Base-by-base conservation (phyloP, 2,113 vertebrate genomes). In the Oreochromis aureus region DNA sequence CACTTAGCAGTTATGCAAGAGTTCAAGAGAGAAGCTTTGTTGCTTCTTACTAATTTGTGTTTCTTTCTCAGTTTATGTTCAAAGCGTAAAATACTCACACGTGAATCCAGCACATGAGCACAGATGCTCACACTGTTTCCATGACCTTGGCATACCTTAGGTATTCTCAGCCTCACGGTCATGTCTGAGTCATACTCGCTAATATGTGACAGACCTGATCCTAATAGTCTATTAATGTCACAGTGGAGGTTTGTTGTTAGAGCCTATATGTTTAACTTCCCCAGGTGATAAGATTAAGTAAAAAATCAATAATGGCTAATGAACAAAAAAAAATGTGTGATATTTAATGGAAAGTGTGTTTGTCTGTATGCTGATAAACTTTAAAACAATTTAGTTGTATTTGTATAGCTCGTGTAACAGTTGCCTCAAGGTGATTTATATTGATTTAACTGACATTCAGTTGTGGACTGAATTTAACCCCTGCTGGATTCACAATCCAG, bases 1-100 rank as follows among this genome's bases (percentile, higher is more conserved):
- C 88, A 82, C 85, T 84, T 54, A 13, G 24, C 19, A 51, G 73
- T 92, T 91, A 87, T 54, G 59, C 34, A 87, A 88, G 83, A 73
- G 71, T 76, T 63, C 30, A 80, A 66, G 41, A 87, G 39, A 88
- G 80, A 93, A 32, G 9, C 27, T 76, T 46, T 46, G 22, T 78
- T 66, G 18, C 53, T 81, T 82, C 3, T 80, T 51, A 71, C 56
- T 85, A n/a, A 90, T 91, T 94, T 32, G 71, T 84, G 41, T 61
- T 90, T 91, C 34, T 51, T 27, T 36, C 15, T 53, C 46, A 53
- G 24, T 56, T 32, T 32, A 8, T 73, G 63, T 58, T 13, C 24
- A 7, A 24, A 27, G 44, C 0, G 16, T 19, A 78, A 69, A 51
- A n/a, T 51, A 12, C 30, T 24, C 15, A 7, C 22, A 19, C 1